Conservation (phyloP, 1,140 invertebrate species). For the Meloidogyne floridensis region DNA sequence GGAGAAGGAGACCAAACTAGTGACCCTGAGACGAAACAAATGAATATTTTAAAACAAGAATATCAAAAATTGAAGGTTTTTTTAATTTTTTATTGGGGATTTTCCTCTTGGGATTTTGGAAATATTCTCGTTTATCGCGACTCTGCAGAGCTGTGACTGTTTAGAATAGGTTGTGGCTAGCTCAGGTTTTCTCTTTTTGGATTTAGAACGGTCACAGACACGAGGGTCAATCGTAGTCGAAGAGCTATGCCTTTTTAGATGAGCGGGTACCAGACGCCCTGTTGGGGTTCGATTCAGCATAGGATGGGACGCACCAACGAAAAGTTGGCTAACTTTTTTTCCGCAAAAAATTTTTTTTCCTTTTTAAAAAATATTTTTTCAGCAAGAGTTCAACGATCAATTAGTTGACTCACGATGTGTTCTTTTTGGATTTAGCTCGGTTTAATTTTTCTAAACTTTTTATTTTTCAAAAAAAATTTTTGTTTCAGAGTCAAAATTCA, state of each 20-base stretch:
- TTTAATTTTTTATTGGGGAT: background rate
- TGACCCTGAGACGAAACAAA: constrained; percentile 12
- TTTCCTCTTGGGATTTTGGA: background rate
- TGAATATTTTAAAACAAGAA: background rate
- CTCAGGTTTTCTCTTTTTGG: no score
- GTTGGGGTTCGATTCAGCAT: no score
- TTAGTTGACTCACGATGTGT: constrained; percentile 56
- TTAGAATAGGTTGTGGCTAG: no score
- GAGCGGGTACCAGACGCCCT: no score
- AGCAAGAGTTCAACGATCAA: constrained; percentile 43
- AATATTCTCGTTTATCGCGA: no score
- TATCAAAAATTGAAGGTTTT: background rate
- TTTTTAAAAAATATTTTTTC: constrained; percentile 29
- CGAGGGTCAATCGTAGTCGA: no score
- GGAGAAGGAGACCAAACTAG: background rate
- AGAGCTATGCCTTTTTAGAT: no score
- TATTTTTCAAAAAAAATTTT: constrained; percentile 14
- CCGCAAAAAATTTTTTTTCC: constrained; percentile 6
- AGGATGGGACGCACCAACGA: background rate
- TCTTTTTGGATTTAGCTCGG: constrained; percentile 49
- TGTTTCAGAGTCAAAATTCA: constrained; percentile 27
- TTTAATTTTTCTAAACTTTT: constrained; percentile 24
- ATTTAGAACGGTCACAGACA: no score
- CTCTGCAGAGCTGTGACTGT: no score
- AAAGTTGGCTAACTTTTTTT: background rate